Evolutionary conservation across 2,797 vertebrate genomes (phyloP).

Genomic region (Melanotaenia nigrans): DNA sequence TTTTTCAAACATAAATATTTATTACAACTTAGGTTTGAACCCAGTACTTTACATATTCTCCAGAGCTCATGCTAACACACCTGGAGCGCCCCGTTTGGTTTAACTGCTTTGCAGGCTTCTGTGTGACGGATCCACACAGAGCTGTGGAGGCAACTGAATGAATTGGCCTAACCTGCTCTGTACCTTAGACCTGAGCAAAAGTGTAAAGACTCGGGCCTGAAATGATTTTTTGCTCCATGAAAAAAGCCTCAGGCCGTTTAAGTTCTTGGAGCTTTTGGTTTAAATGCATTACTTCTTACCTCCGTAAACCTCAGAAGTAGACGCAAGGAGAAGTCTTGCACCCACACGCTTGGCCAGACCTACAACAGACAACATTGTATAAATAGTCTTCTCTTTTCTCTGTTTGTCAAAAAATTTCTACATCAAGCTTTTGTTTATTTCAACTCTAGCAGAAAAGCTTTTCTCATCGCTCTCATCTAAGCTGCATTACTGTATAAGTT

Average conservation of each 20-base stretch:
- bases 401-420: neutral
- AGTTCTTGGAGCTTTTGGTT: neutral
- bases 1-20: no score
- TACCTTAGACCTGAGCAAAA: neutral
- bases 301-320: slow-evolving; percentile 98
- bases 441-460: no score
- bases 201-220: neutral
- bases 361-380: slow-evolving; percentile 58
- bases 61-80: no score
- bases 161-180: neutral
- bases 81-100: neutral
- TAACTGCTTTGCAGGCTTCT: neutral
- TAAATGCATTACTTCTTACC: slow-evolving; percentile 82
- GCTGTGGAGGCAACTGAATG: neutral
- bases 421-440: no score
- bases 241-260: neutral
- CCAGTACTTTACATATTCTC: no score
- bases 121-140: neutral
- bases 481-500: no score
- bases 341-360: slow-evolving; percentile 97
- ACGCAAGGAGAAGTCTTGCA: slow-evolving; percentile 94
- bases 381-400: neutral
- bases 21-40: no score
- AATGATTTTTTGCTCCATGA: neutral
- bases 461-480: no score